phyloP scores from a whole-genome alignment of 2,888 invertebrate genomes.

The Cyrtodaria siliqua region DNA sequence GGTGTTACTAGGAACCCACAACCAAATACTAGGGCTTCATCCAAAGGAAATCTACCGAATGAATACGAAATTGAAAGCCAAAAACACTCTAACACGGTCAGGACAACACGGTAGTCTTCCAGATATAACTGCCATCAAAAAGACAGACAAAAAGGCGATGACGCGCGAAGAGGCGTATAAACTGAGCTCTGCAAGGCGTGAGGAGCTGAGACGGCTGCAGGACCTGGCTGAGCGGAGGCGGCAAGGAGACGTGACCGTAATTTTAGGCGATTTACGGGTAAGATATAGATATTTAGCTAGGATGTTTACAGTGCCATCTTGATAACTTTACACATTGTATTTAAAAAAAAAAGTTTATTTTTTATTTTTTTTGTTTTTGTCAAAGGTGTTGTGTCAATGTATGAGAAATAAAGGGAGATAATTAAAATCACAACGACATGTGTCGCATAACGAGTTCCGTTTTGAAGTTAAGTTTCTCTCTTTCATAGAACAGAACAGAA shows the following conservation, averaged over 20 bases:
- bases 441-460: no score
- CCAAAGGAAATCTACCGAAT: constrained; percentile 84
- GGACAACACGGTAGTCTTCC: constrained; percentile 93
- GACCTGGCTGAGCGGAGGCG: constrained; percentile 87
- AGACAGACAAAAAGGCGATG: constrained; percentile 93
- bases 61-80: constrained; percentile 91
- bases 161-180: constrained; percentile 98
- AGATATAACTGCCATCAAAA: constrained; percentile 90
- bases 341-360: no score
- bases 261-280: constrained; percentile 85
- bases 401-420: no score
- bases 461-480: no score
- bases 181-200: constrained; percentile 89
- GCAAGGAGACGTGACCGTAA: constrained; percentile 84
- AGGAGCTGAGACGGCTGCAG: constrained; percentile 96
- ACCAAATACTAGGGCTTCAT: constrained; percentile 84
- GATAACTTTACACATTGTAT: no score
- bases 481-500: no score
- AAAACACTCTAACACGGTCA: constrained; percentile 60
- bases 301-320: no score
- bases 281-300: no score
- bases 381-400: no score
- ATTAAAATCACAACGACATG: no score
- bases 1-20: constrained; percentile 76
- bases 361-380: no score